These are phyloP conservation scores for Centropus unirufus DNA, from an alignment of 2,113 vertebrate genomes.

Conservation along the genomic window DNA sequence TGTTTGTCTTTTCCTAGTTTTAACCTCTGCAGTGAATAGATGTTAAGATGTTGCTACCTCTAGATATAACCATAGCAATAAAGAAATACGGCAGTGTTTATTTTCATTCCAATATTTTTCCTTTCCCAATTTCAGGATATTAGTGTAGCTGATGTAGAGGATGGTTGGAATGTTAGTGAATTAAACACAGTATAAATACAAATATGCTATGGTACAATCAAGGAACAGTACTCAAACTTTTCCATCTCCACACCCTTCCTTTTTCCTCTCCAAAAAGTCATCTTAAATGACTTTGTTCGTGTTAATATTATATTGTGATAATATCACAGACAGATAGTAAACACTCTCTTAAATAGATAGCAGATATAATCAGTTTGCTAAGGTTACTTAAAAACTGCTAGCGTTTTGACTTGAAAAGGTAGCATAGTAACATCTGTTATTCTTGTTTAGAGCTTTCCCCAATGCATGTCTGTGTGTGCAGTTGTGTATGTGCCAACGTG, in stretches of 20 bases:
- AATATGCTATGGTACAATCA: not conserved
- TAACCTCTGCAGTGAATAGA: not conserved
- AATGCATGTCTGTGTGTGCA: not conserved
- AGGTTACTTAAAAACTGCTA: not conserved
- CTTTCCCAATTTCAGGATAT: not conserved
- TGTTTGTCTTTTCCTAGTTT: not conserved
- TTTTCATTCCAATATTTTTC: not conserved
- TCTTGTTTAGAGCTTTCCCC: not conserved
- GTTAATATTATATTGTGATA: not conserved
- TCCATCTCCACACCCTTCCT: not conserved
- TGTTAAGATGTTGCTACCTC: not conserved
- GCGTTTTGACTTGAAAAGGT: not conserved
- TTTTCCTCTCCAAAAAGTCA: not conserved
- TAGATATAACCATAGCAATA: not conserved
- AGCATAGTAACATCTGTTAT: not conserved
- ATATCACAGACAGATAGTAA: not conserved
- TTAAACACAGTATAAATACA: not conserved
- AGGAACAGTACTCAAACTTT: not conserved
- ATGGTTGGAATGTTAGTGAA: not conserved
- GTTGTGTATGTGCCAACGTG: not conserved
- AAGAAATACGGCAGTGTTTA: not conserved
- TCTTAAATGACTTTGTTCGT: not conserved
- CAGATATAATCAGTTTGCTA: not conserved
- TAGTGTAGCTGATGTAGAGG: not conserved
- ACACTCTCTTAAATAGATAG: not conserved